Conservation (phyloP, 2,797 vertebrate species). For the Crenuchus spilurus region DNA sequence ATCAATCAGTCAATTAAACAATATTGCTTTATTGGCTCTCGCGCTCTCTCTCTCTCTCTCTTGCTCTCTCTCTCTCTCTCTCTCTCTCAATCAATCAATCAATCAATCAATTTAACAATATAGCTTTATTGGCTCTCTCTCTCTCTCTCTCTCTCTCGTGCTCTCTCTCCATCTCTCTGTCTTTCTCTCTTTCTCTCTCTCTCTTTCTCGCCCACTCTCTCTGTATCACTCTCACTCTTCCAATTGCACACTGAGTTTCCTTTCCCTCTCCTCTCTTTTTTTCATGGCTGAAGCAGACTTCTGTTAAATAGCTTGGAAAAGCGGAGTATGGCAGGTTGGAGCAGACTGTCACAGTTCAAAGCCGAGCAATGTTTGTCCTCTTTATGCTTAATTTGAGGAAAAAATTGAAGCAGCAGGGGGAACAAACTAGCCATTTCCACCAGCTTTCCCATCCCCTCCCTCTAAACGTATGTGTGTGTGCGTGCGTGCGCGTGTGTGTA, state of each 20-base stretch:
- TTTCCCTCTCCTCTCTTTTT: neutral
- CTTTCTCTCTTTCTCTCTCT: neutral
- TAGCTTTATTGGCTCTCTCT: no score
- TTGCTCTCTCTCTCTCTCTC: no score
- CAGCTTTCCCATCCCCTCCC: neutral
- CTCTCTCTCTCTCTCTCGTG: neutral
- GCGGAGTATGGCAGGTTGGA: neutral
- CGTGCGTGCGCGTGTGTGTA: neutral
- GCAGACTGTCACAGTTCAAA: conserved; percentile 18
- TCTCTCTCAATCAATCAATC: no score
- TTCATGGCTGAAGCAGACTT: neutral
- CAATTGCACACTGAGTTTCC: neutral
- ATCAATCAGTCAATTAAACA: no score
- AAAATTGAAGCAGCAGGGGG: conserved; percentile 13
- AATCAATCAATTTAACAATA: no score
- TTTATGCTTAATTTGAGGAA: conserved; percentile 32
- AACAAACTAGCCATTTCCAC: neutral
- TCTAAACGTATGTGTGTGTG: neutral
- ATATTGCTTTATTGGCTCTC: no score
- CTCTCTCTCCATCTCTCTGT: neutral
- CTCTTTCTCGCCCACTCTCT: neutral
- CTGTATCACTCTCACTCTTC: neutral
- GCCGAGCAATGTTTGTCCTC: conserved; percentile 27
- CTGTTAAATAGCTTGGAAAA: conserved; percentile 33
- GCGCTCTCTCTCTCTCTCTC: no score